Conservation (phyloP, 2,888 invertebrate species). For the Drosophila nr. perissopoda region DNA sequence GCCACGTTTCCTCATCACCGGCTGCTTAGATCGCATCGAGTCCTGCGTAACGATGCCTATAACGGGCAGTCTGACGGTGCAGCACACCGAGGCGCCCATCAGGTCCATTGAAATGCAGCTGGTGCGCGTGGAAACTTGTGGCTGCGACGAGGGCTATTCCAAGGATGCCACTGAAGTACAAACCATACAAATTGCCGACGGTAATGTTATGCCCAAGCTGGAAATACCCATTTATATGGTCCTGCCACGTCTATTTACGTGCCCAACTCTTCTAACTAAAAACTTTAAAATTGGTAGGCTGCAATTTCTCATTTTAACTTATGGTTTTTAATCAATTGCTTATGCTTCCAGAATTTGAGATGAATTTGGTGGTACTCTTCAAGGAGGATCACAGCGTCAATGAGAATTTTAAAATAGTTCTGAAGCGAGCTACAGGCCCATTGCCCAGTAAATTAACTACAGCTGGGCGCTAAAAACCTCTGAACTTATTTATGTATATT, state of each 20-base stretch:
- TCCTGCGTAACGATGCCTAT: slow-evolving; percentile 94
- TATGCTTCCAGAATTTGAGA: slow-evolving; percentile 93
- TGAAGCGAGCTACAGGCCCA: slow-evolving; percentile 68
- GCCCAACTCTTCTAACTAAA: slow-evolving; percentile 94
- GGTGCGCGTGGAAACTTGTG: slow-evolving; percentile 97
- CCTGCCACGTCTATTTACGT: slow-evolving; percentile 97
- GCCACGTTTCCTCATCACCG: slow-evolving; percentile 93
- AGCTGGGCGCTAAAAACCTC: slow-evolving; percentile 47
- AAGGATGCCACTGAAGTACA: slow-evolving; percentile 99
- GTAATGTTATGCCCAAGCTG: slow-evolving; percentile 92
- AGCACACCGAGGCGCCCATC: slow-evolving; percentile 92
- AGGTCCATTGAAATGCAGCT: slow-evolving; percentile 97
- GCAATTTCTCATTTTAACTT: not conserved
- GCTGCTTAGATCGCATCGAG: slow-evolving; percentile 92
- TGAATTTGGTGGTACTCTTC: slow-evolving; percentile 96
- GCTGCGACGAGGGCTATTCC: slow-evolving; percentile 95
- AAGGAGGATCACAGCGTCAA: slow-evolving; percentile 97
- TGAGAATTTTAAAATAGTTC: slow-evolving; percentile 92
- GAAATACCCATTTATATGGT: slow-evolving; percentile 97
- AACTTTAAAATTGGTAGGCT: slow-evolving; percentile 96
- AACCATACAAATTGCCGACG: slow-evolving; percentile 98
- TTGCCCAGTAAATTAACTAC: slow-evolving; percentile 50
- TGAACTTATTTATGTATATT: slow-evolving; percentile 6
- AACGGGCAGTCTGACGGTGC: slow-evolving; percentile 93
- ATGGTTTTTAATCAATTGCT: slow-evolving; percentile 10